These are phyloP conservation scores for Probosciger aterrimus DNA, from an alignment of 2,113 vertebrate genomes.

Conservation along the genomic window DNA sequence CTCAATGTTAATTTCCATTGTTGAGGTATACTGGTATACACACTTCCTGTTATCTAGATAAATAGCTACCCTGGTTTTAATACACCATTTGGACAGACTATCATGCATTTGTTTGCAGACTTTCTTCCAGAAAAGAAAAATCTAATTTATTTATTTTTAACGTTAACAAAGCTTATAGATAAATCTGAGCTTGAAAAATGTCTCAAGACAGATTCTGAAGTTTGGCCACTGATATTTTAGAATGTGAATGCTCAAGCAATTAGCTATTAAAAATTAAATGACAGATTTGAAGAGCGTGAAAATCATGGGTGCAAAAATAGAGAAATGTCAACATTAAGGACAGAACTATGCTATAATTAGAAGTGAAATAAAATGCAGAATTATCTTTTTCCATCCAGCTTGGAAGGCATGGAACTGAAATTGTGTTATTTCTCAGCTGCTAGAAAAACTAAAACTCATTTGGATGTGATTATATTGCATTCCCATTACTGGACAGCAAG, in stretches of 20 bases:
- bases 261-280: background rate
- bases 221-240: background rate
- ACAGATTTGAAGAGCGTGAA: background rate
- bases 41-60: background rate
- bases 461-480: background rate
- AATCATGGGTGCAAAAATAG: background rate
- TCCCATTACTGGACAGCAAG: background rate
- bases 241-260: background rate
- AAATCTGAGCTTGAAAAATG: background rate
- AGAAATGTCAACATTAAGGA: background rate
- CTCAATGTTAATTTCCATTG: background rate
- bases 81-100: background rate
- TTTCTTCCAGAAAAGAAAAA: background rate
- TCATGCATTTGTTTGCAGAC: background rate
- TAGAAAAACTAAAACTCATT: background rate
- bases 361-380: background rate
- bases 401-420: background rate
- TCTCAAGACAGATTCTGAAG: background rate
- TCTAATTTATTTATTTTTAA: background rate
- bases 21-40: background rate
- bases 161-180: background rate
- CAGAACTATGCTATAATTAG: background rate
- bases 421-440: background rate
- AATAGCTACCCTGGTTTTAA: background rate
- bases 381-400: background rate